Evolutionary conservation across 2,113 vertebrate species (phyloP), one percentile per base, ranked within the genome.

Genomic region (Equus przewalskii): DNA sequence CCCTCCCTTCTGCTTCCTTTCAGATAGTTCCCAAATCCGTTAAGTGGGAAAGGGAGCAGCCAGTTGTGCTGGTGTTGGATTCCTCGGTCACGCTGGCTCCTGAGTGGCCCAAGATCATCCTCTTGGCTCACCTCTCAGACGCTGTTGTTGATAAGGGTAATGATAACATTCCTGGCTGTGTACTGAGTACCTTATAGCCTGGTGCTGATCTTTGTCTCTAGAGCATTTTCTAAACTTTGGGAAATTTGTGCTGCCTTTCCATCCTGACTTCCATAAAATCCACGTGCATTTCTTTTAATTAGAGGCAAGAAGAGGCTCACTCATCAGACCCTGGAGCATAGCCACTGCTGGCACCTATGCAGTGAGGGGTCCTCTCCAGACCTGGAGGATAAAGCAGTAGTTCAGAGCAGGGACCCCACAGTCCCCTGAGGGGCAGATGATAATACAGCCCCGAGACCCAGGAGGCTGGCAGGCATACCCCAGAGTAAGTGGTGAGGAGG

Each of bases 1-100:
- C 94, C 89, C 91, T 94, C 81, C 88, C 73, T 91, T 60, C 92
- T 86, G 76, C 64, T 97, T 94, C 96, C 90, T 88, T 81, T 96
- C 69, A 91, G 72, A 65, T 15, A 83, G 46, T 95, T 94, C 86
- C 82, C 79, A 58, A 82, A 85, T 91, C 93, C 44, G 24, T 78
- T 78, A 94, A 87, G 79, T 95, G 65, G 60, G 69, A 51, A 70
- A 94, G 62, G 65, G 70, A 75, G 51, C 78, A 54, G 72, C 56
- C 24, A 86, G 36, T 90, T 79, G 1, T 46, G 72, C n/a, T 62
- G 12, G 41, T 51, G 16, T 44, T 82, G 70, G 26, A 67, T 60
- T 69, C 58, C 49, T 8, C 33, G 28, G 8, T 60, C 19, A 15
- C 82, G 36, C 30, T 46, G 56, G 12, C 64, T 64, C 16, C 65